Evolutionary conservation across 1,140 invertebrate genomes (phyloP).

Genomic region (Rhagoletis zephyria): DNA sequence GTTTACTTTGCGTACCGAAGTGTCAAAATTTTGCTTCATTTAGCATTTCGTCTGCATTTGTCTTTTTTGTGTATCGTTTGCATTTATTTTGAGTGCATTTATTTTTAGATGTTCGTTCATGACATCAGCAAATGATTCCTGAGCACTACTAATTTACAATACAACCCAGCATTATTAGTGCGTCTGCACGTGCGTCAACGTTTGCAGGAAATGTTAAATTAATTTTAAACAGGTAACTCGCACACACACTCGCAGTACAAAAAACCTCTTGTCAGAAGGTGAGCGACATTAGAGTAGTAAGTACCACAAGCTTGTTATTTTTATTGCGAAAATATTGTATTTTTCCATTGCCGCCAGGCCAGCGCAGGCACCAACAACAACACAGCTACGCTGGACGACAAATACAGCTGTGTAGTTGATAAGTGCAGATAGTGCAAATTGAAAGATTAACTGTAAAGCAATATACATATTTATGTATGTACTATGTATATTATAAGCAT

Average conservation of each 20-base stretch:
- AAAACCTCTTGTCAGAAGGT: not conserved
- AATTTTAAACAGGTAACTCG: not conserved
- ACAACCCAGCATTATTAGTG: not conserved
- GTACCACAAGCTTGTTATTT: not conserved
- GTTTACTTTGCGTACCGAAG: not conserved
- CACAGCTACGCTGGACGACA: too few species aligned
- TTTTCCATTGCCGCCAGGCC: not conserved
- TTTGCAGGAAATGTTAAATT: conserved; percentile 14
- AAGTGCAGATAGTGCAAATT: too few species aligned
- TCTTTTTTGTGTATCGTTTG: conserved; percentile 3
- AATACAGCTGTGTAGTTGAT: too few species aligned
- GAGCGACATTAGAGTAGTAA: not conserved
- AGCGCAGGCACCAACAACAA: too few species aligned
- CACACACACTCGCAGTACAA: not conserved
- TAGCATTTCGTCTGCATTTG: not conserved
- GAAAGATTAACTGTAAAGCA: too few species aligned
- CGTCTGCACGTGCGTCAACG: not conserved
- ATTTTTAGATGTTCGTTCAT: conserved; percentile 38
- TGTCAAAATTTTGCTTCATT: not conserved
- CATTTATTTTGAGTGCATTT: not conserved
- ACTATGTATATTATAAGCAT: too few species aligned
- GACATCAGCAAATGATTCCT: conserved; percentile 8
- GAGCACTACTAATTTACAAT: not conserved
- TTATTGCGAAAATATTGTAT: not conserved
- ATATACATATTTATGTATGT: too few species aligned